Evolutionary conservation across 1,140 invertebrate genomes (phyloP).

Genomic region (Lasioglossum baleicum): DNA sequence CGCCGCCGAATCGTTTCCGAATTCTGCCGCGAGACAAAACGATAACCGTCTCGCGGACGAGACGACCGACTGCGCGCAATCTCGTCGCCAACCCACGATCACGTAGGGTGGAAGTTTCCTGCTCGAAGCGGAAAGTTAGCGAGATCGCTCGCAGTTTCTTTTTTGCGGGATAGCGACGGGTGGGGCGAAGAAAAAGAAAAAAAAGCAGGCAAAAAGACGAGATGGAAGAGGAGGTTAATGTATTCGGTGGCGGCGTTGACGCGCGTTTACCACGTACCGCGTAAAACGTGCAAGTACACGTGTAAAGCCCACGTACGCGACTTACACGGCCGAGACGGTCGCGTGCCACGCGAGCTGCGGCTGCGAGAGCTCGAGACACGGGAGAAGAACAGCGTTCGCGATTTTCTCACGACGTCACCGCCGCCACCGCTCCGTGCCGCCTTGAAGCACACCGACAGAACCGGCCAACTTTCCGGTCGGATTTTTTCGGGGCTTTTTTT

Average conservation of each 20-base stretch:
- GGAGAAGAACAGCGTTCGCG: not conserved
- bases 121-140: not conserved
- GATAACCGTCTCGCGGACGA: not conserved
- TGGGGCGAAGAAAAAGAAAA: not conserved
- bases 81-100: not conserved
- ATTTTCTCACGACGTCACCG: not conserved
- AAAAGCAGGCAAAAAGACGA: not conserved
- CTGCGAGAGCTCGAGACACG: not conserved
- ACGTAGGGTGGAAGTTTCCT: not conserved
- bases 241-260: constrained; percentile 41
- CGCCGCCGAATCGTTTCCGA: no score
- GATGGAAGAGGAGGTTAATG: constrained; percentile 37
- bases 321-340: constrained; percentile 27
- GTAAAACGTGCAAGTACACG: constrained; percentile 47
- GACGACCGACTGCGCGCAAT: not conserved
- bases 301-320: constrained; percentile 36
- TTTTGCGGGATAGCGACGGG: not conserved
- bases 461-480: not conserved
- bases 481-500: not conserved
- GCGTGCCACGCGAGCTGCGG: constrained; percentile 38
- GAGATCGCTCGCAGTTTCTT: not conserved
- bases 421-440: not conserved
- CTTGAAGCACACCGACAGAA: no score
- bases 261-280: constrained; percentile 43
- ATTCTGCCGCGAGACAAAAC: no score